Percentiles rank a stretch among this genome's conserved stretches.
Evolutionary conservation across 2,888 invertebrate species (phyloP).

Genomic region (Adelognathus sp.): DNA sequence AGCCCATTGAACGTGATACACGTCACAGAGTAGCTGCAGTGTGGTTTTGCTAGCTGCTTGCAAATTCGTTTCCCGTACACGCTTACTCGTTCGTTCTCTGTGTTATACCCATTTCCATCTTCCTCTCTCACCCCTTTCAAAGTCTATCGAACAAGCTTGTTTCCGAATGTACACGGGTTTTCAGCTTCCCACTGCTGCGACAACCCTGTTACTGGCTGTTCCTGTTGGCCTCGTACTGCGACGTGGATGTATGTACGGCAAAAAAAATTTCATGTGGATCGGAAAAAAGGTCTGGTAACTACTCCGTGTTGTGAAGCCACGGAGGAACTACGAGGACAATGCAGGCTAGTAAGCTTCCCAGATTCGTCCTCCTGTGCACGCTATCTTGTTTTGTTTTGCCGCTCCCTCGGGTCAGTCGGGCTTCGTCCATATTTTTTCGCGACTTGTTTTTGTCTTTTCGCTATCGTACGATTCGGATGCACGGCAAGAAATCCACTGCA

Average conservation of each 20-base stretch:
- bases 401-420: slow-evolving; percentile 13
- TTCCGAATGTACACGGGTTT: slow-evolving; percentile 20
- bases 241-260: slow-evolving; percentile 4
- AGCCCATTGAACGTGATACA: slow-evolving; percentile 50
- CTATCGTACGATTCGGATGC: not conserved
- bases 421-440: not conserved
- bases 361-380: not conserved
- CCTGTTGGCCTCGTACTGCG: not conserved
- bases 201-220: not conserved
- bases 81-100: slow-evolving; percentile 4
- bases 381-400: not conserved
- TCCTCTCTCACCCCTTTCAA: not conserved
- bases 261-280: slow-evolving; percentile 24
- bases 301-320: not conserved
- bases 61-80: slow-evolving; percentile 47
- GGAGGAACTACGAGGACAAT: slow-evolving; percentile 2
- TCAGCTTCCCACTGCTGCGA: not conserved
- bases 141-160: slow-evolving; percentile 25
- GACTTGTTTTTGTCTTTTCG: not conserved
- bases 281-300: slow-evolving; percentile 13
- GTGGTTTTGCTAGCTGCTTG: slow-evolving; percentile 26
- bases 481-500: not conserved
- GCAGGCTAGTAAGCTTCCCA: not conserved
- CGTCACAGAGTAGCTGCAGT: slow-evolving; percentile 30
- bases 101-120: slow-evolving; percentile 7